Evolutionary conservation across 2,797 vertebrate species (phyloP).

Genomic region (Ispidina picta): DNA sequence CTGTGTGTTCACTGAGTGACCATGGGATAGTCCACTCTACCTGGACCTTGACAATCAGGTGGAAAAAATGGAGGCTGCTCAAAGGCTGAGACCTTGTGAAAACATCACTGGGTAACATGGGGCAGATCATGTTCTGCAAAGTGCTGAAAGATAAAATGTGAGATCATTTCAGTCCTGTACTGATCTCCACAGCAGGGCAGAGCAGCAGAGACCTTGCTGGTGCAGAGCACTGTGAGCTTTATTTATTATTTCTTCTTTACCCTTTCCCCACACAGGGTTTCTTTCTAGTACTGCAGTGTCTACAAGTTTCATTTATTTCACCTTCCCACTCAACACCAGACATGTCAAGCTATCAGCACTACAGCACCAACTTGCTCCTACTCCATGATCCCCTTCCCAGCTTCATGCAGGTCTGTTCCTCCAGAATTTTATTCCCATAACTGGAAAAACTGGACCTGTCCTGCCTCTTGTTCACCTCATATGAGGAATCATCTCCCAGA

Average conservation of each 20-base stretch:
- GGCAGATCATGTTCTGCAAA: not conserved
- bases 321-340: not conserved
- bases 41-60: not conserved
- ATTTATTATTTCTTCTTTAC: not conserved
- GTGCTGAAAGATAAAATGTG: not conserved
- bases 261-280: fast-evolving
- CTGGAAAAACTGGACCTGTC: not conserved
- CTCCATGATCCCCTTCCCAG: not conserved
- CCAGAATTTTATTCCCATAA: not conserved
- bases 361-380: not conserved
- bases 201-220: not conserved
- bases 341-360: not conserved
- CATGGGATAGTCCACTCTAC: fast-evolving
- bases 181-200: not conserved
- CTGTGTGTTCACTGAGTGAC: not conserved
- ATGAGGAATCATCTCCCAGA: not conserved
- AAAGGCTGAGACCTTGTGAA: not conserved
- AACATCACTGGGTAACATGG: not conserved
- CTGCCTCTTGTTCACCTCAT: not conserved
- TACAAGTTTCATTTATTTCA: not conserved
- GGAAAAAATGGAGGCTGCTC: not conserved
- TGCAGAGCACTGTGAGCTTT: not conserved
- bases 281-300: not conserved
- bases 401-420: not conserved
- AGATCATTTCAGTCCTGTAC: not conserved